Evolutionary conservation across 2,797 vertebrate genomes (phyloP).

Genomic region (Limosa lapponica): DNA sequence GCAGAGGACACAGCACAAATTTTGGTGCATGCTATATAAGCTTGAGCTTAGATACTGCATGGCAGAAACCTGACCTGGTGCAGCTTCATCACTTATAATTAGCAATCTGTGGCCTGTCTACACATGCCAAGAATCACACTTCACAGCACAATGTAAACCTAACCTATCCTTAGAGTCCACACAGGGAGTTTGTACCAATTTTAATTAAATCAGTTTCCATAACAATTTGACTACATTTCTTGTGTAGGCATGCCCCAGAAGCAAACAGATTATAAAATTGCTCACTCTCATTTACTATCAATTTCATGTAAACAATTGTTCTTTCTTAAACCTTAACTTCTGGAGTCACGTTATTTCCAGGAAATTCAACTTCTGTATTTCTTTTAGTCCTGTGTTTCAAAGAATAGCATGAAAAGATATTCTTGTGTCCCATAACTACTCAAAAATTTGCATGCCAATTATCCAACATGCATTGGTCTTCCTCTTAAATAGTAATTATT

Average conservation of each 20-base stretch:
- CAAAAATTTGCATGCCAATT: neutral
- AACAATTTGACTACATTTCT: slow-evolving; percentile 1
- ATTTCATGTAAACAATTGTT: slow-evolving; percentile 11
- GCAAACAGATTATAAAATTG: slow-evolving; percentile 23
- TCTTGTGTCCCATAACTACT: neutral
- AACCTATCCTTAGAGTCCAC: neutral
- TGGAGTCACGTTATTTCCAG: neutral
- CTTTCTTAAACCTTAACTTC: slow-evolving; percentile 17
- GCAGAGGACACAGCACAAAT: neutral
- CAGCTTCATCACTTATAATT: slow-evolving; percentile 44
- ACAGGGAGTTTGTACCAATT: neutral
- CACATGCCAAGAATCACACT: slow-evolving; percentile 20
- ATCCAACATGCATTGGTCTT: neutral
- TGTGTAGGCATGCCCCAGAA: slow-evolving; percentile 14
- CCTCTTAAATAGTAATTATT: neutral
- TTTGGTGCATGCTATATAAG: neutral
- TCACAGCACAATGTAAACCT: slow-evolving; percentile 2
- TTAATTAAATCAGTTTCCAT: slow-evolving; percentile 42
- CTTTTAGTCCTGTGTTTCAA: slow-evolving; percentile 22
- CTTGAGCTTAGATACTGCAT: neutral
- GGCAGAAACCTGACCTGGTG: slow-evolving; percentile 18
- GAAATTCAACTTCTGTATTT: neutral
- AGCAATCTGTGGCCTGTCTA: slow-evolving; percentile 27
- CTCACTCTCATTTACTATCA: neutral
- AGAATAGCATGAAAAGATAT: neutral